These are phyloP conservation scores for Agelaius tricolor DNA, from an alignment of 2,113 vertebrate species.

Conservation along the genomic window DNA sequence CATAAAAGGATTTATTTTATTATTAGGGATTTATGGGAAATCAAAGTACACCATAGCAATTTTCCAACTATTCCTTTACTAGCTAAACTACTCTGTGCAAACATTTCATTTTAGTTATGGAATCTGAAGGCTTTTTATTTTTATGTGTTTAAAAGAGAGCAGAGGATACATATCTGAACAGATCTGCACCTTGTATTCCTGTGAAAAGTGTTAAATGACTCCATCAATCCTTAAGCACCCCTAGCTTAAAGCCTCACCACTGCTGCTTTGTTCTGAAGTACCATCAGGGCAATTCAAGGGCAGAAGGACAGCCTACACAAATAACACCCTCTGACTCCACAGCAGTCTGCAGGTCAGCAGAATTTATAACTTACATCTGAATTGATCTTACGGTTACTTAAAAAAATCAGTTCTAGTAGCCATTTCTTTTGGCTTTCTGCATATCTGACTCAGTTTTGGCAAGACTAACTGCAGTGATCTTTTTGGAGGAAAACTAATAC, in stretches of 20 bases:
- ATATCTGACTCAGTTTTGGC: neutral
- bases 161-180: neutral
- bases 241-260: neutral
- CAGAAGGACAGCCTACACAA: neutral
- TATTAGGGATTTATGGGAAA: conserved; percentile 35
- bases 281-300: neutral
- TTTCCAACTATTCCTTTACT: conserved; percentile 18
- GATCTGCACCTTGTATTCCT: neutral
- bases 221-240: neutral
- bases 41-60: conserved; percentile 20
- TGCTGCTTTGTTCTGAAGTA: neutral
- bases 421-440: neutral
- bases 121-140: neutral
- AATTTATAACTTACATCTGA: neutral
- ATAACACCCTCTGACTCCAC: neutral
- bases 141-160: neutral
- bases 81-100: neutral
- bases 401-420: neutral
- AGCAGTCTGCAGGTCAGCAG: neutral
- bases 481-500: neutral
- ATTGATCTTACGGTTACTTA: neutral
- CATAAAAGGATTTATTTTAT: conserved; percentile 42
- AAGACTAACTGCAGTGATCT: neutral
- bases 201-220: neutral
- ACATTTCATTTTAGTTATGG: neutral